Evolutionary conservation across 2,797 vertebrate genomes (phyloP).

Genomic region (Premnoplex brunnescens): DNA sequence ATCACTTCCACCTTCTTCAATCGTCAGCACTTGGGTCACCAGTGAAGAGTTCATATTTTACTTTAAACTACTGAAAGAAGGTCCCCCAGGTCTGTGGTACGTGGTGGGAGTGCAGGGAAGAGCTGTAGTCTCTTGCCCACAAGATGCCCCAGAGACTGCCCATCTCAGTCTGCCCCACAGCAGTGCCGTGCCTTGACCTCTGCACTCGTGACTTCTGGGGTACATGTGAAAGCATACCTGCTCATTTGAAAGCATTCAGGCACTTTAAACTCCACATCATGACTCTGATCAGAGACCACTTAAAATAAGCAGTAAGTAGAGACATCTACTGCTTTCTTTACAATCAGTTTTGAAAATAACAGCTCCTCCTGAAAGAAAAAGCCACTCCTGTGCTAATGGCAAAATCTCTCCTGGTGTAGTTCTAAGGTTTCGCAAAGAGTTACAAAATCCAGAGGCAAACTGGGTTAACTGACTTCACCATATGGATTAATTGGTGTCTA

Average conservation of each 20-base stretch:
- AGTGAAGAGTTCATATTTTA: background rate
- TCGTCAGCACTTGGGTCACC: background rate
- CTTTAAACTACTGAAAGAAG: background rate
- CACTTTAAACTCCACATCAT: background rate
- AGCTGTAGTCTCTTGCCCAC: background rate
- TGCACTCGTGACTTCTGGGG: background rate
- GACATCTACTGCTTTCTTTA: background rate
- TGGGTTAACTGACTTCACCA: background rate
- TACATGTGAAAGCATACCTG: background rate
- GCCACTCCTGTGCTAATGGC: background rate
- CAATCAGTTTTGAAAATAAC: background rate
- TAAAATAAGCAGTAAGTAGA: background rate
- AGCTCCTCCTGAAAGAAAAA: background rate
- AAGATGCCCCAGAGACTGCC: background rate
- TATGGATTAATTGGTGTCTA: background rate
- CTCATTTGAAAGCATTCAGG: background rate
- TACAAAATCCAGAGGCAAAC: background rate
- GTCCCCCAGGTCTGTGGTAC: background rate
- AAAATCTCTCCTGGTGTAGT: background rate
- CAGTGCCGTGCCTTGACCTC: rapidly evolving
- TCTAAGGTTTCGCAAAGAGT: background rate
- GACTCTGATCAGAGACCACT: background rate
- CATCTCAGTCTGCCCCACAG: background rate
- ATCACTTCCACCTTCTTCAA: background rate
- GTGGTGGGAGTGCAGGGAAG: background rate